phyloP scores from a whole-genome alignment of 2,113 vertebrate species.

The Chiloscyllium plagiosum region DNA sequence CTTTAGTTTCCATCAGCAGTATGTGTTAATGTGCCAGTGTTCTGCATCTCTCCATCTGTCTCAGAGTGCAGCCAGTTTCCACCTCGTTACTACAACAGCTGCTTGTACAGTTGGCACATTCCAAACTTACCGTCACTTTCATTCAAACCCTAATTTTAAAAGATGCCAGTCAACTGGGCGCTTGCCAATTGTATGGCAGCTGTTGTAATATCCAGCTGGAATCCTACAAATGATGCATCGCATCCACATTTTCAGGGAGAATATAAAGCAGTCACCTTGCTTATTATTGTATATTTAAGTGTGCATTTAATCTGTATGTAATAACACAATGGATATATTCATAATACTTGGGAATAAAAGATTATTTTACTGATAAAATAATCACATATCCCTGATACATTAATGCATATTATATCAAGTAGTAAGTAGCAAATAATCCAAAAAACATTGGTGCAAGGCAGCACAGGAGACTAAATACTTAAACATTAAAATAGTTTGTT shows the following conservation, averaged over 20 bases:
- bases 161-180: neutral
- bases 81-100: slow-evolving; percentile 10
- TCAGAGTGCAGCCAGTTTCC: neutral
- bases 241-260: neutral
- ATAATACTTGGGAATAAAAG: neutral
- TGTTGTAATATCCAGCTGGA: neutral
- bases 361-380: neutral
- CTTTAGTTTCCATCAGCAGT: neutral
- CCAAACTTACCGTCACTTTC: neutral
- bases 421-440: neutral
- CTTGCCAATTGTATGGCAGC: neutral
- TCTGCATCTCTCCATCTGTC: slow-evolving; percentile 17
- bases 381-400: neutral
- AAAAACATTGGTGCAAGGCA: too few relatives aligned
- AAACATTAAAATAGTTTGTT: neutral
- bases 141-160: slow-evolving; percentile 8
- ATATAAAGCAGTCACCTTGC: neutral
- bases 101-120: slow-evolving; percentile 15
- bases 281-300: neutral
- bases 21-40: slow-evolving; percentile 11
- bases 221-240: neutral
- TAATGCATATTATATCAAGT: neutral
- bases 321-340: neutral
- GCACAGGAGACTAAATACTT: neutral
- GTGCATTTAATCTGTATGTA: neutral